Evolutionary conservation across 2,113 vertebrate genomes (phyloP), one percentile per base, ranked within the genome.

Genomic region (Siniperca knerii): DNA sequence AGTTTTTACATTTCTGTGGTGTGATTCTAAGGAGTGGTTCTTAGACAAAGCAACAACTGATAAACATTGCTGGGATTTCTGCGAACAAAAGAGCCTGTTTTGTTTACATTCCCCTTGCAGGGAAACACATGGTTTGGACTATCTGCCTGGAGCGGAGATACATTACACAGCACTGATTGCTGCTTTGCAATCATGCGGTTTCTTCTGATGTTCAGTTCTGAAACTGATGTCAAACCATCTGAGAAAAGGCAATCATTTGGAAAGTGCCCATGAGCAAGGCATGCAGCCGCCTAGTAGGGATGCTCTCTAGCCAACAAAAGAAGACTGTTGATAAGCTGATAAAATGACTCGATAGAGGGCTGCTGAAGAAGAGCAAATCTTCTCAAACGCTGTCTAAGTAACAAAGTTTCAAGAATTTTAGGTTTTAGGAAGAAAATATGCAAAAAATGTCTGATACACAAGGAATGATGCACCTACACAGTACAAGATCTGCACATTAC

Each of bases 71-170:
- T 58, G 9, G 7, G 37, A 77, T 85, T 75, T 76, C 62, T 55
- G 35, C 1, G 33, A 83, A 90, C 77, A 90, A 90, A 90, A 64
- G 25, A 42, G 1, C 33, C 40, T 6, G 65, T 81, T 84, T 57
- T 90, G 71, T 83, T 77, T 58, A 67, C 82, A 62, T 77, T 4
- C 67, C 55, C 37, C 50, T 25, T 46, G 33, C 16, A 74, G 77
- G 52, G 52, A 66, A n/a, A 78, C 52, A 48, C 33, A 35, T 84
- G 73, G 55, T 79, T 77, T 65, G 44, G 42, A 70, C 11, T 15
- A 68, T 55, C 66, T 50, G 70, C 70, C 44, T 68, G 35, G 2
- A 84, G 75, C 23, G 13, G 65, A 67, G 75, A 75, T 21, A 0
- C 2, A 29, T 29, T 29, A 29, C 35, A 35, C 62, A 74, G 44